These are phyloP conservation scores for Xestia ashworthii DNA, from an alignment of 2,888 invertebrate species.

Conservation along the genomic window DNA sequence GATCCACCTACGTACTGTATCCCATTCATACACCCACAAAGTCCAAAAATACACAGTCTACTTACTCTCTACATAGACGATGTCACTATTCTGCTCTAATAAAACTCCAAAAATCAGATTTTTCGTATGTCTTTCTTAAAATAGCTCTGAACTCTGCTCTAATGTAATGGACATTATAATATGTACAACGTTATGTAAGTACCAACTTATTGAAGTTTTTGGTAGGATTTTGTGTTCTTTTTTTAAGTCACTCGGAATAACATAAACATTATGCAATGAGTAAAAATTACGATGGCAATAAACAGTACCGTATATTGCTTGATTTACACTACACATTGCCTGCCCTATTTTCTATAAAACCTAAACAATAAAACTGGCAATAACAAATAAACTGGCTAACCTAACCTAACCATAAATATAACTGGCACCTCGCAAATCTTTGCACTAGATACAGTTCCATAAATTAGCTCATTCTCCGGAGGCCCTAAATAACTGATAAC, in stretches of 20 bases:
- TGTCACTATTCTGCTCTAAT: not conserved
- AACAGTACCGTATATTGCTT: not conserved
- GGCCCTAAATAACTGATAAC: conserved; percentile 40
- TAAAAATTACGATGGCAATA: too few species aligned
- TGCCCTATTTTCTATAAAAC: too few species aligned
- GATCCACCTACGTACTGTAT: not conserved
- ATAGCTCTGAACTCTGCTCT: not conserved
- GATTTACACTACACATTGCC: not conserved
- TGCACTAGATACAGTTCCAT: not conserved
- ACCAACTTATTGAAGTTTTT: not conserved
- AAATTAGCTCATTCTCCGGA: conserved; percentile 1
- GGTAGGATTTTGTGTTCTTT: not conserved
- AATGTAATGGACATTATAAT: not conserved
- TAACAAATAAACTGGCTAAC: too few species aligned
- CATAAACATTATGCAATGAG: not conserved
- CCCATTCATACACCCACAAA: conserved; percentile 22
- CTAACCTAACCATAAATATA: not conserved
- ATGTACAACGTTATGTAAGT: not conserved
- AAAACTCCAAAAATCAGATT: not conserved
- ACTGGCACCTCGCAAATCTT: not conserved
- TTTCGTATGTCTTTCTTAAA: not conserved
- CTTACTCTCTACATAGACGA: not conserved
- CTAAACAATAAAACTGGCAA: too few species aligned
- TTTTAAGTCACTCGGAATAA: not conserved
- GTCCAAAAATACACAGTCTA: not conserved